Conservation (phyloP, 2,113 vertebrate species). For the Delphinapterus leucas region DNA sequence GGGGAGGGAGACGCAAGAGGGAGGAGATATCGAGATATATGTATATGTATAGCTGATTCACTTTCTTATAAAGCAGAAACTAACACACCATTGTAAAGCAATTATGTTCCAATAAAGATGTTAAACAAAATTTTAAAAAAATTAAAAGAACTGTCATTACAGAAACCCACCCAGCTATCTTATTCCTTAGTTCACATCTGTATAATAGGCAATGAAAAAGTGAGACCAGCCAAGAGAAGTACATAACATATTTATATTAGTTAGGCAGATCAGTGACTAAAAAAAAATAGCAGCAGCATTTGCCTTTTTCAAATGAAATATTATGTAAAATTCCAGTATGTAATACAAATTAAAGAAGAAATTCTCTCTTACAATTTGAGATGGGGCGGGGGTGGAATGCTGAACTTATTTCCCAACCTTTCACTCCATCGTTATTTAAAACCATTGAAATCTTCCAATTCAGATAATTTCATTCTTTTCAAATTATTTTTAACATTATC, state of each 20-base stretch:
- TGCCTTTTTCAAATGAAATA: not conserved
- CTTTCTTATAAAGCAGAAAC: no score
- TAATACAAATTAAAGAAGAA: not conserved
- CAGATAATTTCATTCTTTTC: not conserved
- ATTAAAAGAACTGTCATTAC: not conserved
- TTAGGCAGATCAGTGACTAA: not conserved
- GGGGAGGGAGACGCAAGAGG: no score
- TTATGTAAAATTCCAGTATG: not conserved
- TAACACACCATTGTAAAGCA: no score
- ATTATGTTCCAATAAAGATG: no score
- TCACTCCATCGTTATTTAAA: not conserved
- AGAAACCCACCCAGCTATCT: not conserved
- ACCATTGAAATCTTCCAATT: not conserved
- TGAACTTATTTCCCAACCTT: not conserved
- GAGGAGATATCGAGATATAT: no score
- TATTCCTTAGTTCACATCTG: not conserved
- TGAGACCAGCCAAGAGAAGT: not conserved
- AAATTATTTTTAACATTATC: not conserved
- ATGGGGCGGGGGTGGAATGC: not conserved
- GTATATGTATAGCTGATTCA: no score
- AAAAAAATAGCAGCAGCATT: not conserved
- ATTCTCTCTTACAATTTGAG: not conserved
- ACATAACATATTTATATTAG: not conserved
- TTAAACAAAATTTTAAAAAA: no score
- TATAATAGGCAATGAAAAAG: not conserved